Base-by-base conservation (phyloP, 1,140 invertebrate genomes). In the Brachionus asplanchnoidis region DNA sequence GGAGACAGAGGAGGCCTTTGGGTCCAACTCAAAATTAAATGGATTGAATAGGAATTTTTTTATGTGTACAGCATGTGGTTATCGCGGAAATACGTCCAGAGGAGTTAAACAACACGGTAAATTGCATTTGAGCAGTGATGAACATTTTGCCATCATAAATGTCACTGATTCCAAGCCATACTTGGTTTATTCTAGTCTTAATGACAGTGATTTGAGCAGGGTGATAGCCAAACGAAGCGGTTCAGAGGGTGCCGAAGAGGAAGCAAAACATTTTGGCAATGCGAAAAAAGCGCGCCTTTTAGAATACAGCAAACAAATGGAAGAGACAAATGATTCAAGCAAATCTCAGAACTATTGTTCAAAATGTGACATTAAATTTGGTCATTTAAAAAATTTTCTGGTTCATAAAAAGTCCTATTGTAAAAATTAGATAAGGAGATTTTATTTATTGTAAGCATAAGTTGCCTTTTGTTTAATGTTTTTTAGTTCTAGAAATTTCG, bases 81-180 rank as follows among this genome's bases (percentile, higher is more conserved):
- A 99, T 90, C 94, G 96, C 87, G 97, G 97, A 12, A 98, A 98
- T 88, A 99, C 97, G 0, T 90, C 97, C 12, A 91, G 96, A 36
- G 96, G 97, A 5, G 98, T 99, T 96, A 92, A 96, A 66, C 98
- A 96, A n/a, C 97, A 99, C 88, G 97, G 98, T 78, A 93, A 96
- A 87, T 95, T 97, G 92, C 97, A 89, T 85, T 90, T 91, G 44
- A 92, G 95, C 92, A 95, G 96, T 88, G 95, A 96, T 89, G 94
- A 94, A 87, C 96, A 94, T 88, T 96, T 97, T 87, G 92, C 93
- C 0, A 96, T 94, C 88, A 93, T 96, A 36, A 89, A 95, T n/a
- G 94, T 95, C 87, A 94, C 95, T 79, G 94, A 95, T 40, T 87
- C 86, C 17, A 87, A 86, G 36, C 40, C 86, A n/a, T 85, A 85